A percentile compares a stretch with the other conserved stretches of the same genome.
Evolutionary conservation across 2,797 vertebrate species (phyloP).

Genomic region (Melopsittacus undulatus): DNA sequence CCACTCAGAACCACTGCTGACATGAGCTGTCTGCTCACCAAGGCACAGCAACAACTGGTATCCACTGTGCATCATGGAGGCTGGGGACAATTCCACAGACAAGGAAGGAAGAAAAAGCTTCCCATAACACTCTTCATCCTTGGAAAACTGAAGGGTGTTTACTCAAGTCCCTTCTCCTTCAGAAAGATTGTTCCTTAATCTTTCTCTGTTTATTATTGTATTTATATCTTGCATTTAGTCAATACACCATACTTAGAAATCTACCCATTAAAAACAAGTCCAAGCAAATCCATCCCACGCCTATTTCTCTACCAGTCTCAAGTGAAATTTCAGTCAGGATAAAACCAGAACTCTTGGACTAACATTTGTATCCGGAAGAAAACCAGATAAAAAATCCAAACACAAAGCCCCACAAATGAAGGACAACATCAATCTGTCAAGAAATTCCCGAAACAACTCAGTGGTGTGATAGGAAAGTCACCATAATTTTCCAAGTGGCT

Average conservation of each 20-base stretch:
- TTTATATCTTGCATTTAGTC: neutral
- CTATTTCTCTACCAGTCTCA: neutral
- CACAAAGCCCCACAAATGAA: neutral
- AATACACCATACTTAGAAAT: neutral
- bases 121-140: neutral
- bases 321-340: neutral
- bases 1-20: neutral
- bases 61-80: neutral
- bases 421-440: neutral
- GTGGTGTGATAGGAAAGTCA: neutral
- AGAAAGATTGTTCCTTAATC: neutral
- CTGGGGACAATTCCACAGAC: neutral
- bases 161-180: neutral
- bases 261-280: neutral
- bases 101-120: neutral
- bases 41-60: neutral
- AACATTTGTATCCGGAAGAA: neutral
- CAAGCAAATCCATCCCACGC: neutral
- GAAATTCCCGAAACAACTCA: neutral
- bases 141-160: neutral
- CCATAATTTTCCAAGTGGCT: neutral
- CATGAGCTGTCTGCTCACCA: neutral
- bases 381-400: neutral
- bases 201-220: neutral
- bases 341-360: neutral